A percentile compares a stretch with the other conserved stretches of the same genome.
These are phyloP conservation scores for Potamilus streckersoni DNA, from an alignment of 1,140 invertebrate species.

Conservation along the genomic window DNA sequence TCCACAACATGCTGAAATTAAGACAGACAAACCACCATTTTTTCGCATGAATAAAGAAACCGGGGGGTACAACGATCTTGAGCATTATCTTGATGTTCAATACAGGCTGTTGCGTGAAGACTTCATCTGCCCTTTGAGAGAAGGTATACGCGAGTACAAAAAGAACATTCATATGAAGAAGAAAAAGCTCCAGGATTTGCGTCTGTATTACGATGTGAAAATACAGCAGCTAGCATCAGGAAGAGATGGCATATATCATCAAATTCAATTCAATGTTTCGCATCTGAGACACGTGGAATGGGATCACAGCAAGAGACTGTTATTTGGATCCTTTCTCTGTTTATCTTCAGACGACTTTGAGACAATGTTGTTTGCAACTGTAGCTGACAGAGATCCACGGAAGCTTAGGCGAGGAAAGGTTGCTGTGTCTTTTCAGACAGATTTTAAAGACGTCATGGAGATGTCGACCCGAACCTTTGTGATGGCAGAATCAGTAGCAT, in stretches of 20 bases:
- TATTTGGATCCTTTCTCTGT: slow-evolving; percentile 78
- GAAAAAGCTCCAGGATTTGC: slow-evolving; percentile 30
- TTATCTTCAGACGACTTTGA: slow-evolving; percentile 77
- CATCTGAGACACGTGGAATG: slow-evolving; percentile 44
- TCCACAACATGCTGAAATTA: slow-evolving; percentile 50
- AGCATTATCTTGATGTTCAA: slow-evolving; percentile 83
- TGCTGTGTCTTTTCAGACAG: slow-evolving; percentile 58
- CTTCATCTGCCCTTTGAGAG: slow-evolving; percentile 61
- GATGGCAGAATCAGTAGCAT: slow-evolving; percentile 68
- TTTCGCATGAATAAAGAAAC: slow-evolving; percentile 74
- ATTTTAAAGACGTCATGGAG: not conserved
- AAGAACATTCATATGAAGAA: not conserved
- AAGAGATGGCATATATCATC: slow-evolving; percentile 18
- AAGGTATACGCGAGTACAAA: slow-evolving; percentile 49
- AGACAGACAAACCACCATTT: slow-evolving; percentile 56
- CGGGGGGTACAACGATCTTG: slow-evolving; percentile 73
- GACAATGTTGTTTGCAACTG: slow-evolving; percentile 75
- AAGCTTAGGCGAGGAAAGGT: slow-evolving; percentile 5
- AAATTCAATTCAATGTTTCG: slow-evolving; percentile 39
- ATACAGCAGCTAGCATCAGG: slow-evolving; percentile 2
- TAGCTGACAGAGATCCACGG: slow-evolving; percentile 71
- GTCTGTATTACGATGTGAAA: slow-evolving; percentile 36
- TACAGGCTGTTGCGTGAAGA: slow-evolving; percentile 82
- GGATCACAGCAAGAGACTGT: slow-evolving; percentile 72
- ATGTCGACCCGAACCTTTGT: slow-evolving; percentile 29